Base-by-base conservation (phyloP, 2,888 invertebrate genomes). In the Trichogramma evanescens region DNA sequence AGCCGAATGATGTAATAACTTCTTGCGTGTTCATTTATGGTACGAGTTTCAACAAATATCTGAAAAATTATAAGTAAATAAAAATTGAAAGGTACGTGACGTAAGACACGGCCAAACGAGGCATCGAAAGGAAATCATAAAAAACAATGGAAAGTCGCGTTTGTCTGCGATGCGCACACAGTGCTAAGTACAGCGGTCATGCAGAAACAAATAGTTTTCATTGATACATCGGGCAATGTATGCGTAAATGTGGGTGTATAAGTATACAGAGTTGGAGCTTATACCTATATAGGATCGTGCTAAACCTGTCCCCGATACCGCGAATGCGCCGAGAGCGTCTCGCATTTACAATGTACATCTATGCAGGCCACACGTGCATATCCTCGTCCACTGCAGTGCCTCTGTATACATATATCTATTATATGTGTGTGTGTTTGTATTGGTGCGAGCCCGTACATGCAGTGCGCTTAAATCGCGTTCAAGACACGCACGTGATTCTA, bases 321-420 rank as follows among this genome's bases (percentile, higher is more conserved):
- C 57, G 57, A 59, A 56, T 51, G 62, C 54, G 56, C 40, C 68
- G 65, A 68, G 67, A 69, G 65, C 58, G 63, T 66, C 65, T 68
- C 66, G 68, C 70, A 67, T 71, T 68, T 66, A 66, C 68, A 68
- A 69, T 69, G 67, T 66, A 58, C 64, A 59, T 54, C 55, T 63
- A 58, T 61, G 42, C 7, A 41, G 10, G 49, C 7, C 40, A 26
- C 40, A 9, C 10, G 43, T 43, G 40, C 46, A 45, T 38, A 39
- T 43, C n/a, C 45, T 41, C 52, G 40, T 38, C 6, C 53, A 2
- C 49, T 50, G 50, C 39, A n/a, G 39, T 50, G 44, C 50, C 43
- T 38, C 38, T 50, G 39, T 45, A 39, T 41, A 9, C 9, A 50
- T n/a, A 7, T 2, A 10, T 10, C 4, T 50, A 43, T 3, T 26